Conservation (phyloP, 2,797 vertebrate genomes). For the Cebuella pygmaea region DNA sequence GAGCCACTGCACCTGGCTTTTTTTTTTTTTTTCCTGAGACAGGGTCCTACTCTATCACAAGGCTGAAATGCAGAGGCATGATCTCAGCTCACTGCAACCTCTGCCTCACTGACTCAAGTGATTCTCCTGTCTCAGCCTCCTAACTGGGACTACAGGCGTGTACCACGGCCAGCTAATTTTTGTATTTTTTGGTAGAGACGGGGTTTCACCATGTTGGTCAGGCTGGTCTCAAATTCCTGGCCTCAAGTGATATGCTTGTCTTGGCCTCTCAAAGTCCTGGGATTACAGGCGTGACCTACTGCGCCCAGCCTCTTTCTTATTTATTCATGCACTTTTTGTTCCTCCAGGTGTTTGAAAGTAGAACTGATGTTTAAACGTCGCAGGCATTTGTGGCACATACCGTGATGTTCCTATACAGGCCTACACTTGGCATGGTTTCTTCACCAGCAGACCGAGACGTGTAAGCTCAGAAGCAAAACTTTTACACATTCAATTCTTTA, state of each 20-base stretch:
- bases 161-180: too few relatives aligned
- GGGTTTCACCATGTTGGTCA: too few relatives aligned
- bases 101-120: neutral
- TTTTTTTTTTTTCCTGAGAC: too few relatives aligned
- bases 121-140: too few relatives aligned
- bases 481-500: neutral
- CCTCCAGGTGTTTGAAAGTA: neutral
- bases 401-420: too few relatives aligned
- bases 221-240: too few relatives aligned
- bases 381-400: accelerated
- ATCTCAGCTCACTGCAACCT: neutral
- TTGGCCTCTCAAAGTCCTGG: too few relatives aligned
- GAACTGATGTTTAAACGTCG: neutral
- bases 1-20: neutral
- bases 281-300: too few relatives aligned
- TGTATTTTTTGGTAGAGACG: too few relatives aligned
- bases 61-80: accelerated
- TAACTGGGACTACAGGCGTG: too few relatives aligned
- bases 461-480: neutral
- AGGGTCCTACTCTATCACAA: neutral
- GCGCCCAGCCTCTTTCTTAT: neutral
- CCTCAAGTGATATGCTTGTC: too few relatives aligned
- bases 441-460: too few relatives aligned
- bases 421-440: neutral
- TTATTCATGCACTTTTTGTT: neutral